Evolutionary conservation across 2,888 invertebrate species (phyloP), one percentile per base, ranked within the genome.

Genomic region (Nasonia oneida): DNA sequence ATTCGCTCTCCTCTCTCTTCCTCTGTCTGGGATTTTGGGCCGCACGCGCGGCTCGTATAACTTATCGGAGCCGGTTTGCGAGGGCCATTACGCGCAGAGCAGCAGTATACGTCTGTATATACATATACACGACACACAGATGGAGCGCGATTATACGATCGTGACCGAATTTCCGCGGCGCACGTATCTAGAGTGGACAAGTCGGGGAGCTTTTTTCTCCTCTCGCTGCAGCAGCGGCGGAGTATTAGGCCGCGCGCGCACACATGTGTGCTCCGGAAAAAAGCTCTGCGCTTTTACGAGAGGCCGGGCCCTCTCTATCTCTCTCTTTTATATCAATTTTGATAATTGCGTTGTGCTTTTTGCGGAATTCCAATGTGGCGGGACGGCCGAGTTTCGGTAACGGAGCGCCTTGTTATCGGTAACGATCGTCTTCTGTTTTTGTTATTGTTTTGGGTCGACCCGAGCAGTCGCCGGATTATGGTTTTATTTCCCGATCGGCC

Each of bases 51-150:
- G 73, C 73, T 71, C 74, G 74, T 81, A 87, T 88, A 88, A 89
- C 87, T 88, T 88, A 89, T 88, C 88, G 87, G 88, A 53, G n/a
- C 57, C 12, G 53, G 39, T 6, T 39, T 88, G 87, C 89, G 88
- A 90, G 88, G 89, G 87, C 89, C 89, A 89, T 89, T 90, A 89
- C 89, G 84, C 88, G 86, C 67, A 87, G 81, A 77, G 85, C 79
- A n/a, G 18, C n/a, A 57, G n/a, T 57, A 23, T 57, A n/a, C 18
- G n/a, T n/a, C 6, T 8, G 57, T 4, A 18, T 53, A 18, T 53
- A 53, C 6, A 8, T n/a, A 57, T 15, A 57, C 10, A 42, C 1
- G 10, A 12, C 12, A 86, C 84, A 88, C 87, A 78, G 76, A 77
- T 82, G 86, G 71, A 82, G 67, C 18, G 39, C 73, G 83, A 83